phyloP scores from a whole-genome alignment of 1,140 invertebrate species.

The Leptopilina boulardi region DNA sequence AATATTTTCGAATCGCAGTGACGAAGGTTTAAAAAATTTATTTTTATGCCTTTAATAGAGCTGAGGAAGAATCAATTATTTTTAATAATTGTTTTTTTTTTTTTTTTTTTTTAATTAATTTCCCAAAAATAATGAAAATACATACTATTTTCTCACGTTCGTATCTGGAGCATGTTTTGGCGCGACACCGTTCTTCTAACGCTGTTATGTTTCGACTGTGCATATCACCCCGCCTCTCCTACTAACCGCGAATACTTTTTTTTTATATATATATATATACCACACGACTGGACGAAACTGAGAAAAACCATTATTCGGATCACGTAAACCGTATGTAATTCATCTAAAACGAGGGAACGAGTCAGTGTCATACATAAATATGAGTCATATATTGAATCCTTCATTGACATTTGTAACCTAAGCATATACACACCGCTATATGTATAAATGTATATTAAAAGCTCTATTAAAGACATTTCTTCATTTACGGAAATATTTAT shows the following conservation, averaged over 20 bases:
- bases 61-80: no score
- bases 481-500: not conserved
- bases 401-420: constrained; percentile 32
- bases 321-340: constrained; percentile 30
- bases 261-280: no score
- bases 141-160: constrained; percentile 1
- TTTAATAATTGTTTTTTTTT: no score
- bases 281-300: not conserved
- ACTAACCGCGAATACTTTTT: not conserved
- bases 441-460: no score
- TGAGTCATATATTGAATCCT: constrained; percentile 27
- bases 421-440: not conserved
- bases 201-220: constrained; percentile 13
- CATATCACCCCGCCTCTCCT: not conserved
- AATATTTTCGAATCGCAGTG: constrained; percentile 69
- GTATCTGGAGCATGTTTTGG: constrained; percentile 34
- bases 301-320: constrained; percentile 14
- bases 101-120: constrained; percentile 12
- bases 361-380: constrained; percentile 29
- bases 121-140: not conserved
- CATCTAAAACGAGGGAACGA: not conserved
- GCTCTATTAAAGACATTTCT: not conserved
- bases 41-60: constrained; percentile 65
- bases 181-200: constrained; percentile 11
- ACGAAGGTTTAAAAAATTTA: constrained; percentile 46